Percentiles rank a stretch among this genome's conserved stretches.
Evolutionary conservation across 2,888 invertebrate genomes (phyloP).

Genomic region (Synergus itoensis): DNA sequence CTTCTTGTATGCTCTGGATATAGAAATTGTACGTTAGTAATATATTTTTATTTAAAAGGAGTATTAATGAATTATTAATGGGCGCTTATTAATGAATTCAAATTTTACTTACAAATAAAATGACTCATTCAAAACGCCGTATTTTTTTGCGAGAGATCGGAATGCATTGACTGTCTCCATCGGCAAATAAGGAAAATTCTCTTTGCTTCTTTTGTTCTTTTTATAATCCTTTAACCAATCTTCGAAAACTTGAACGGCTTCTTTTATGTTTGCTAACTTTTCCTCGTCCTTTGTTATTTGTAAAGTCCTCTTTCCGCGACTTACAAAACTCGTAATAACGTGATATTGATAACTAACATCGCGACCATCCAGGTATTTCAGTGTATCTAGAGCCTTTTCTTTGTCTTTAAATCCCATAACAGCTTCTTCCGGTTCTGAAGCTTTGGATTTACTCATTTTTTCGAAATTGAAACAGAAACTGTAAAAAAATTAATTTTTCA

Average conservation of each 20-base stretch:
- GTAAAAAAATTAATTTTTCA: neutral
- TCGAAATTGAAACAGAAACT: neutral
- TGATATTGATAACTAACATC: constrained; percentile 84
- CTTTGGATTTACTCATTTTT: constrained; percentile 69
- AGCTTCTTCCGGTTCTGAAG: constrained; percentile 78
- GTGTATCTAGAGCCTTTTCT: constrained; percentile 84
- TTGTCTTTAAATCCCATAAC: constrained; percentile 87
- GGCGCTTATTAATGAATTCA: neutral
- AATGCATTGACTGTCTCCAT: constrained; percentile 82
- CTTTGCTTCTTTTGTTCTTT: constrained; percentile 82
- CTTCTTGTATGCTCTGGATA: constrained; percentile 80
- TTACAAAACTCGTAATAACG: constrained; percentile 82
- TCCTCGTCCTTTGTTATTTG: constrained; percentile 86
- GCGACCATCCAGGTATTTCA: constrained; percentile 82
- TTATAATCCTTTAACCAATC: constrained; percentile 87
- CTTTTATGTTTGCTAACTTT: constrained; percentile 84
- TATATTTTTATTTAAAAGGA: neutral
- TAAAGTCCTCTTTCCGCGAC: constrained; percentile 80
- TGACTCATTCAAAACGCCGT: constrained; percentile 77
- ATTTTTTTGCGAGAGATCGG: constrained; percentile 79
- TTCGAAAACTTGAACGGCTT: constrained; percentile 85
- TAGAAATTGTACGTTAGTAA: neutral
- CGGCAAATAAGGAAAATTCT: constrained; percentile 85
- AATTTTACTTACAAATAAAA: constrained; percentile 61
- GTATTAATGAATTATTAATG: too few relatives aligned